Base-by-base conservation (phyloP, 2,113 vertebrate species). In the Hyperopisus bebe region DNA sequence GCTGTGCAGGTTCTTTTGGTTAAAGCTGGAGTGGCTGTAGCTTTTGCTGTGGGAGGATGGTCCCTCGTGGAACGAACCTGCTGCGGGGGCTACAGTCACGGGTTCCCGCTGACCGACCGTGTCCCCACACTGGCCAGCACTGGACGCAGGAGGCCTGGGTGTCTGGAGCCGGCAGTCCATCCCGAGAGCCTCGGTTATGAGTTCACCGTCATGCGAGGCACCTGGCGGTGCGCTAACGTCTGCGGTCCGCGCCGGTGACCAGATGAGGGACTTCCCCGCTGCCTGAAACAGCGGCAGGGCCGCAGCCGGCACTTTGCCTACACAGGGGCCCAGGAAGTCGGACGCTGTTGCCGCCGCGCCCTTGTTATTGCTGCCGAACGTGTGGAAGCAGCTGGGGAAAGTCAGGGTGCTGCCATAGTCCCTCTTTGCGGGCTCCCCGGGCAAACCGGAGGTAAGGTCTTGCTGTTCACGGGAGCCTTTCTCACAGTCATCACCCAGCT, bases 161-260 rank as follows among this genome's bases (percentile, higher is more conserved):
- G 90, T 92, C 90, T 96, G 94, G 88, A 95, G 90, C 58, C 93
- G 95, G 93, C 96, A 96, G 90, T 96, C 95, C 3, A 94, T 93
- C 10, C 92, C 90, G 9, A 90, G 89, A 90, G 90, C 95, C 24
- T 91, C 94, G 82, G 95, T 95, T 92, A 95, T 94, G 90, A 94
- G 90, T 86, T 95, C 94, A 15, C 92, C 86, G 35, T 91, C 55
- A 0, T 94, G 92, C 53, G 96, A 92, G 4, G 94, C 88, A 47
- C 94, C 93, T 89, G 95, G 92, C 5, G 95, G 91, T 31, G 95
- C 93, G 35, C 93, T 95, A 6, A 96, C 94, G 19, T 95, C 96
- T 0, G 97, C 98, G 0, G 98, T 99, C 74, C 95, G 97, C 17
- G 97, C 98, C 91, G 98, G 94, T 0, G 98, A 99, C 98, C 98